These are phyloP conservation scores for Muschampia plurimacula DNA, from an alignment of 2,888 invertebrate species.

Conservation along the genomic window DNA sequence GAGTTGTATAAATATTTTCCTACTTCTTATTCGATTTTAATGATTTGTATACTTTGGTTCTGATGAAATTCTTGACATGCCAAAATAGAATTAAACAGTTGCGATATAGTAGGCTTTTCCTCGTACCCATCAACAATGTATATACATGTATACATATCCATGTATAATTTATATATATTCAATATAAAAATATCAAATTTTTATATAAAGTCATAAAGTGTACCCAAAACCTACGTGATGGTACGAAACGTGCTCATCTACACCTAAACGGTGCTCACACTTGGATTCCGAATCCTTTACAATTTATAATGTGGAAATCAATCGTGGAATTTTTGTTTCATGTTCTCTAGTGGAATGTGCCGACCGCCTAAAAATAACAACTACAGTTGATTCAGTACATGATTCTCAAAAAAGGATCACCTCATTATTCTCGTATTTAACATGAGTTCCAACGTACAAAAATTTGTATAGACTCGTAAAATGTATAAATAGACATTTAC, in stretches of 20 bases:
- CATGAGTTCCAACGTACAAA: conserved; percentile 82
- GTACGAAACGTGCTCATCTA: conserved; percentile 79
- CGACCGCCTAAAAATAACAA: conserved; percentile 83
- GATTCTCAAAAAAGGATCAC: conserved; percentile 85
- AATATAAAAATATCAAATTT: conserved; percentile 85
- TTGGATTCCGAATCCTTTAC: conserved; percentile 80
- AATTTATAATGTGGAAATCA: conserved; percentile 81
- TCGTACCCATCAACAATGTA: conserved; percentile 85
- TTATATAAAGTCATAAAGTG: conserved; percentile 86
- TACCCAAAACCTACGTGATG: conserved; percentile 86
- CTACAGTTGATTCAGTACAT: conserved; percentile 82
- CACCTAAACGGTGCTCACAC: conserved; percentile 79
- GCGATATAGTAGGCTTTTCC: conserved; percentile 83
- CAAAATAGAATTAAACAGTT: conserved; percentile 86
- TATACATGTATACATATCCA: conserved; percentile 86
- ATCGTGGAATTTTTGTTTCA: conserved; percentile 80
- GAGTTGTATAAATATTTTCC: conserved; percentile 85
- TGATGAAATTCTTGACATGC: conserved; percentile 84
- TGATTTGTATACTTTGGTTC: conserved; percentile 86
- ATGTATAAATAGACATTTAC: conserved; percentile 84
- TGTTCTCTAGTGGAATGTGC: conserved; percentile 84
- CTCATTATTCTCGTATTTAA: conserved; percentile 74
- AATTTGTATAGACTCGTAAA: conserved; percentile 85
- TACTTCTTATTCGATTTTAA: conserved; percentile 84
- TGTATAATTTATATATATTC: conserved; percentile 86